phyloP scores from a whole-genome alignment of 1,140 invertebrate genomes.

The Trypoxylus dichotomus region DNA sequence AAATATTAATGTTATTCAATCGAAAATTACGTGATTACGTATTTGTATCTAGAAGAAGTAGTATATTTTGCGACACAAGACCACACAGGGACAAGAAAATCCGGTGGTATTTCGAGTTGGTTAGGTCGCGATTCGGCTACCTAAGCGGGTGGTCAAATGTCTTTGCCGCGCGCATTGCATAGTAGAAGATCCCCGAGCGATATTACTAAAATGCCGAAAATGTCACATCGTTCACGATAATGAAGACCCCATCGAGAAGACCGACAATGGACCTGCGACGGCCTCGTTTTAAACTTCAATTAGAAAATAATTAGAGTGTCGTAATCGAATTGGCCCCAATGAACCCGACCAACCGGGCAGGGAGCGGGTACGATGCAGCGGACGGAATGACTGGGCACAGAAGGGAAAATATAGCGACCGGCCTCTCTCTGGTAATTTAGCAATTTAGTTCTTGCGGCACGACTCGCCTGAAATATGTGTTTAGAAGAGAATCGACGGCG shows the following conservation, averaged over 20 bases:
- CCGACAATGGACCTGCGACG: conserved; percentile 13
- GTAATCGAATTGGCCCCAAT: conserved; percentile 17
- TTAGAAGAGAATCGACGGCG: neutral
- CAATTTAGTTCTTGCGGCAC: conserved; percentile 17
- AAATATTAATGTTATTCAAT: too few species aligned
- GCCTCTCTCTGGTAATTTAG: neutral
- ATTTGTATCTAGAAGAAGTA: neutral
- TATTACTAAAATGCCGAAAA: conserved; percentile 24
- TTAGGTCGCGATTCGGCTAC: conserved; percentile 21
- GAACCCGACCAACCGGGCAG: neutral
- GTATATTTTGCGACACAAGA: neutral
- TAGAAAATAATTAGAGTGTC: conserved; percentile 20
- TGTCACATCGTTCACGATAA: conserved; percentile 23
- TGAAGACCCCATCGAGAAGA: conserved; percentile 1
- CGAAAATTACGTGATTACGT: too few species aligned
- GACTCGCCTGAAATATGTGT: conserved; percentile 1
- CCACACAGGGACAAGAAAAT: conserved; percentile 14
- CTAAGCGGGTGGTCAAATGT: conserved; percentile 1
- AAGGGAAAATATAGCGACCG: neutral
- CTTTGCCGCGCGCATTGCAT: neutral
- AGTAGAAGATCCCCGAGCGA: neutral
- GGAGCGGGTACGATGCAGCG: neutral
- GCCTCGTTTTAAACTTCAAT: conserved; percentile 25
- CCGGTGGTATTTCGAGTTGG: conserved; percentile 10
- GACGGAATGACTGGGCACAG: neutral